phyloP scores from a whole-genome alignment of 2,797 vertebrate species.

The Remorina albescens region DNA sequence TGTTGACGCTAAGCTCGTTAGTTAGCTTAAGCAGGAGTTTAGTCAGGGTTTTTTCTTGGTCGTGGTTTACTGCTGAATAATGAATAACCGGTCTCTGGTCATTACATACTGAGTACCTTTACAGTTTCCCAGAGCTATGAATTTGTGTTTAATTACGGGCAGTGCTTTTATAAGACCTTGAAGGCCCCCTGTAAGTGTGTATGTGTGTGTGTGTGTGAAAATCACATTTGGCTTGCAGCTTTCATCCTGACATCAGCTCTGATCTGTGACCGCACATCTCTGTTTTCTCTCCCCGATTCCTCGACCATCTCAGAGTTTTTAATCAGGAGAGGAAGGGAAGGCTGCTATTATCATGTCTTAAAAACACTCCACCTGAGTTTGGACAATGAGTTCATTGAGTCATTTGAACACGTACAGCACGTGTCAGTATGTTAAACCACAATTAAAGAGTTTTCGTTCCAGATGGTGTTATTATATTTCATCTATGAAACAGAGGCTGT shows the following conservation, averaged over 20 bases:
- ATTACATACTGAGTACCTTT: too few species aligned
- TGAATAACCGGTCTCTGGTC: too few species aligned
- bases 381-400: conserved; percentile 6
- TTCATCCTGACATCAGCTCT: conserved; percentile 54
- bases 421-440: not conserved
- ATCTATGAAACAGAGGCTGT: not conserved
- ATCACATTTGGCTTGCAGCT: conserved; percentile 43
- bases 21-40: too few species aligned
- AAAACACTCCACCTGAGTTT: conserved; percentile 19
- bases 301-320: conserved; percentile 20
- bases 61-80: too few species aligned
- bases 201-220: conserved; percentile 4
- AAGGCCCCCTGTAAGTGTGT: not conserved
- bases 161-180: not conserved
- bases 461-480: not conserved
- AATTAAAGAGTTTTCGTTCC: conserved; percentile 11
- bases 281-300: conserved; percentile 21
- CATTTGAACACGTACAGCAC: conserved; percentile 5
- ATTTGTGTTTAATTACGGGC: conserved; percentile 5
- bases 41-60: too few species aligned
- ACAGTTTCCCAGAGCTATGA: not conserved
- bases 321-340: conserved; percentile 14
- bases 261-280: conserved; percentile 55
- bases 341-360: conserved; percentile 21
- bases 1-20: too few species aligned